A percentile compares a stretch with the other conserved stretches of the same genome.
phyloP scores from a whole-genome alignment of 1,140 invertebrate genomes.

The Calosoma granatense region DNA sequence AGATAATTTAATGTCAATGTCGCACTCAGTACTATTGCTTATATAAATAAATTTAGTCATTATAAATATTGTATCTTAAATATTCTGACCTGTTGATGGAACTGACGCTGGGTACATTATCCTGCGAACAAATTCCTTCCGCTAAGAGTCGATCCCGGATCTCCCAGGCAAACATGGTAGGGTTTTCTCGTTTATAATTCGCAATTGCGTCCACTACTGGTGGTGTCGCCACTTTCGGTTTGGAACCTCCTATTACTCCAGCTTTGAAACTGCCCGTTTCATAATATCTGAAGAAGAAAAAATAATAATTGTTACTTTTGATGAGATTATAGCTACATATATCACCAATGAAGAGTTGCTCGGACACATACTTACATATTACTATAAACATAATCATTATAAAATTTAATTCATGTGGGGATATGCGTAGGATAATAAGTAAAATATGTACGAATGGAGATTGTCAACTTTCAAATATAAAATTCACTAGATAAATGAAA shows the following conservation, averaged over 20 bases:
- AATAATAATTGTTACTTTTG: too few species aligned
- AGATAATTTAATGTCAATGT: too few species aligned
- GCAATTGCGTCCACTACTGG: slow-evolving; percentile 97
- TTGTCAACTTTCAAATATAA: not conserved
- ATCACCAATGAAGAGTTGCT: too few species aligned
- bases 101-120: slow-evolving; percentile 97
- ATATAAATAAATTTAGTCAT: too few species aligned
- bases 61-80: too few species aligned
- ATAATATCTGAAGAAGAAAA: slow-evolving; percentile 69
- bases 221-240: slow-evolving; percentile 98
- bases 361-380: too few species aligned
- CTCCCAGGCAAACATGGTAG: slow-evolving; percentile 99
- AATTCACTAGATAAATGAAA: not conserved
- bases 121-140: slow-evolving; percentile 95
- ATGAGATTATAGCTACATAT: too few species aligned
- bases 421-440: too few species aligned
- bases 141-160: slow-evolving; percentile 92
- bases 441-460: too few species aligned
- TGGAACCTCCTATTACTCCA: slow-evolving; percentile 96
- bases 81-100: slow-evolving; percentile 98
- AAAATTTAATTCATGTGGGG: too few species aligned
- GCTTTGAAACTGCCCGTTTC: slow-evolving; percentile 98
- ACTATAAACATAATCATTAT: too few species aligned
- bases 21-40: too few species aligned
- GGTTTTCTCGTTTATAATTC: slow-evolving; percentile 97